Evolutionary conservation across 1,140 invertebrate species (phyloP), one percentile per base, ranked within the genome.

Genomic region (Zeugodacus cucurbitae): DNA sequence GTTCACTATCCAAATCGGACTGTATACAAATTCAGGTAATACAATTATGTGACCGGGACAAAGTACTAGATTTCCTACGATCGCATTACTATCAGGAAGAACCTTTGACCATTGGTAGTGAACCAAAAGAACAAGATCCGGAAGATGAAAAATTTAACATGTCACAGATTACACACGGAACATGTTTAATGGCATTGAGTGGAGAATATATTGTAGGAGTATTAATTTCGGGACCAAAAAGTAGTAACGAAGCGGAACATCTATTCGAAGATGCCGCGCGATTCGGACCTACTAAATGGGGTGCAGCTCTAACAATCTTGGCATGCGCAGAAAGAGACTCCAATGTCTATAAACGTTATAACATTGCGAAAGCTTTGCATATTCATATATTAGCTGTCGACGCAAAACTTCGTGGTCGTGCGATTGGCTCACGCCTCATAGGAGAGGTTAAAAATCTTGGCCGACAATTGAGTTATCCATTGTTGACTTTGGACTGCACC

Each of bases 111-210:
- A 70, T 57, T 89, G 89, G 58, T 58, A 89, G 11, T 89, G 89
- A 59, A 88, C 90, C 88, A 44, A 57, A 62, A 7, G 57, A 87
- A 22, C 89, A 88, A 70, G 87, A 88, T 32, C 26, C 54, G 32
- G 89, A 78, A 20, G 89, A 90, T 88, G 88, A 89, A 48, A 86
- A 89, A 26, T 89, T 89, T 64, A 70, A 59, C 29, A 78, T 89
- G 57, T 89, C 88, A 20, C 70, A 87, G 22, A 87, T 89, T 17
- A 5, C 54, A 58, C 57, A 87, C 62, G 88, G 88, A 29, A 88
- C 89, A 6, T 89, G 88, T 32, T 17, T 89, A 26, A 87, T 89
- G 82, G 89, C 89, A 2, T 17, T 82, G n/a, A 48, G 3, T n/a
- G 22, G 78, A 1, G 67, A 88, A 34, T 41, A 14, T 1, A 74